Evolutionary conservation across 2,888 invertebrate species (phyloP), one percentile per base, ranked within the genome.

Genomic region (Agrochola circellaris): DNA sequence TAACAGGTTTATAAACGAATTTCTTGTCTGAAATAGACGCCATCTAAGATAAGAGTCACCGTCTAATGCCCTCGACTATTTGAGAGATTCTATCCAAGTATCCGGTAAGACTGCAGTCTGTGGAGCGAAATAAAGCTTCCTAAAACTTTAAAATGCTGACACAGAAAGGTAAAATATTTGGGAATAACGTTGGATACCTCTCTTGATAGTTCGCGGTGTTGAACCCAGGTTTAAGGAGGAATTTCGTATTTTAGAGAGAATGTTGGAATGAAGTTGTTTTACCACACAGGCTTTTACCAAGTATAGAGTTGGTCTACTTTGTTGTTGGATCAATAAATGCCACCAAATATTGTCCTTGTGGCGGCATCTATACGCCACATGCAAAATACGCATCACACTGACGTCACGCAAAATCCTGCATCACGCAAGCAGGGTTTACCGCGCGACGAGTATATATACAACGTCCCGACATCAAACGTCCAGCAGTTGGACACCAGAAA

Each of bases 111-210:
- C 64, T 81, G 75, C 71, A 75, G 61, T 80, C 20, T 83, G n/a
- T 71, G 62, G 54, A 75, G 69, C 62, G 26, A 66, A 81, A 68
- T 84, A 80, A 82, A 81, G 42, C 71, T 72, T 73, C 38, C n/a
- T 62, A 70, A 77, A 62, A 71, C 83, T 75, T 86, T 73, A 79
- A 73, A 83, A 83, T 61, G 85, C 65, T 83, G 77, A 58, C 86
- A 74, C 71, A 61, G 74, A 62, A 72, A 74, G 75, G 79, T 78
- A 67, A 77, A 75, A 82, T 78, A 78, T 86, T 86, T 78, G 60
- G 64, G 56, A 77, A 73, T 73, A 71, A 61, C 67, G 64, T 23
- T 68, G 51, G 45, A 71, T 77, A 77, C 67, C 54, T 54, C 54
- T 64, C 69, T 20, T 72, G 81, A 65, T 76, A 83, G 69, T 81